These are phyloP conservation scores for Actinemys pallida DNA, from an alignment of 2,113 vertebrate genomes.

Conservation along the genomic window DNA sequence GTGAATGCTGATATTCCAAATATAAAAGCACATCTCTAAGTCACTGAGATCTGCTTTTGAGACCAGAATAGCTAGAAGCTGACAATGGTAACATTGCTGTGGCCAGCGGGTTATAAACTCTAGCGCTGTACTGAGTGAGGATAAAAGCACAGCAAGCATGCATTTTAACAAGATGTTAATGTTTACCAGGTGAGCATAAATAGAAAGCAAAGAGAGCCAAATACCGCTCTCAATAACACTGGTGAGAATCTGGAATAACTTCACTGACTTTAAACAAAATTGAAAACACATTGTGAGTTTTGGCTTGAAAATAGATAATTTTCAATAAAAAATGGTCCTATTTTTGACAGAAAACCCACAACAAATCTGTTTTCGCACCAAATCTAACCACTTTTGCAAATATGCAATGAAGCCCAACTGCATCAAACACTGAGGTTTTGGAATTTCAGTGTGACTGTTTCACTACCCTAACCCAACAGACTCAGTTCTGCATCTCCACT, in stretches of 20 bases:
- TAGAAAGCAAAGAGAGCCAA: accelerated
- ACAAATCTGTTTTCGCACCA: not conserved
- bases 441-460: accelerated
- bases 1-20: not conserved
- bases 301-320: not conserved
- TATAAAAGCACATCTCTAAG: not conserved
- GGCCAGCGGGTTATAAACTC: not conserved
- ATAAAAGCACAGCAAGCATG: not conserved
- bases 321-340: not conserved
- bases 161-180: not conserved
- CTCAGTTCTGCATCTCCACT: not conserved
- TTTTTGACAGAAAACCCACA: not conserved
- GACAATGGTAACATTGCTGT: not conserved
- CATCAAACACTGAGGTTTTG: not conserved
- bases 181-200: not conserved
- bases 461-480: not conserved
- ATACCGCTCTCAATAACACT: not conserved
- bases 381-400: not conserved
- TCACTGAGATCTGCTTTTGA: not conserved
- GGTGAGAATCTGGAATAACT: not conserved
- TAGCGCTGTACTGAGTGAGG: not conserved
- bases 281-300: not conserved
- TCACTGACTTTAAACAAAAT: not conserved
- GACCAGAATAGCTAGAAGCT: not conserved
- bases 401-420: accelerated